Conservation (phyloP, 1,140 invertebrate species). For the Plectrocnemia conspersa region DNA sequence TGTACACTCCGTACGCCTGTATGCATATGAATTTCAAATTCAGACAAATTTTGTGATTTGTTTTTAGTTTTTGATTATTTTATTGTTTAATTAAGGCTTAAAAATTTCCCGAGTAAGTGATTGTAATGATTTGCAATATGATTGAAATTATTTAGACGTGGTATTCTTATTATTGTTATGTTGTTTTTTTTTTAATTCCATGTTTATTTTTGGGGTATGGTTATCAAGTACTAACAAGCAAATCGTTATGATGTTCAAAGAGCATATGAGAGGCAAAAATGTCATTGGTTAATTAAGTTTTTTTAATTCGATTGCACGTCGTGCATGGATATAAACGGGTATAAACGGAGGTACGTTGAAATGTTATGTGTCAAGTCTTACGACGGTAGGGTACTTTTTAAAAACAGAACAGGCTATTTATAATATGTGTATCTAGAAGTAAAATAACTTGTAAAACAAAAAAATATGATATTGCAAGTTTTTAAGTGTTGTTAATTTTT, state of each 20-base stretch:
- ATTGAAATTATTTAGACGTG: constrained; percentile 36
- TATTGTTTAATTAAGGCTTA: no score
- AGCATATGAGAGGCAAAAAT: constrained; percentile 22
- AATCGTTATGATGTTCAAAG: constrained; percentile 26
- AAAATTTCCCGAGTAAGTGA: constrained; percentile 30
- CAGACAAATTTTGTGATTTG: constrained; percentile 36
- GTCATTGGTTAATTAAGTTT: constrained; percentile 27
- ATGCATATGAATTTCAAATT: constrained; percentile 34
- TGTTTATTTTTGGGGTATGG: constrained; percentile 30
- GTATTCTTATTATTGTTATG: constrained; percentile 33
- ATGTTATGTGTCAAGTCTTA: constrained; percentile 24
- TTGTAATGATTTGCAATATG: constrained; percentile 34
- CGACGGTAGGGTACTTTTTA: constrained; percentile 19
- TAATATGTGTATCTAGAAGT: background rate
- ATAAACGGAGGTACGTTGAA: constrained; percentile 32
- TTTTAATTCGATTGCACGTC: constrained; percentile 27
- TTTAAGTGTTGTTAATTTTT: no score
- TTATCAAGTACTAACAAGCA: constrained; percentile 33
- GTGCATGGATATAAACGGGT: constrained; percentile 33
- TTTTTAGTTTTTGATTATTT: constrained; percentile 28
- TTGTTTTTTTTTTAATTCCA: constrained; percentile 32
- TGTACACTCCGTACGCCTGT: no score
- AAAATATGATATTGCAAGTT: no score
- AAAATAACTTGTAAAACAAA: no score
- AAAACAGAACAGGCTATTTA: constrained; percentile 21